Percentiles rank a stretch among this genome's conserved stretches.
phyloP scores from a whole-genome alignment of 2,113 vertebrate species.

The Xenopus tropicalis region DNA sequence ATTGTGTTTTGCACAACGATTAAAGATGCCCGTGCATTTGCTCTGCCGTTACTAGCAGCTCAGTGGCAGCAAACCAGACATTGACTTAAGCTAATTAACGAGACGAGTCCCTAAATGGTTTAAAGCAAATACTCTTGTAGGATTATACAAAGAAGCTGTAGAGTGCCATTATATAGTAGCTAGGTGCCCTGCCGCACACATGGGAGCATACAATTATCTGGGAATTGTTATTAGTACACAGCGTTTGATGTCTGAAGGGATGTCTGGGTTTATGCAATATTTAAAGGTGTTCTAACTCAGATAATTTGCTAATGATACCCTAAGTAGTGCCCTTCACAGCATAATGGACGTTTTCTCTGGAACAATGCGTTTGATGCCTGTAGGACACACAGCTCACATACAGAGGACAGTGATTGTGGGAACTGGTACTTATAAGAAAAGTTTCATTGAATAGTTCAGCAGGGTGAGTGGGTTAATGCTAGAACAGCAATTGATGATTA shows the following conservation, averaged over 20 bases:
- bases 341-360: constrained; percentile 23
- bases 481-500: constrained; percentile 35
- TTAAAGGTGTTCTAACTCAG: constrained; percentile 14
- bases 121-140: too few relatives aligned
- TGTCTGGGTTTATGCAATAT: constrained; percentile 20
- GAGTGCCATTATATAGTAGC: too few relatives aligned
- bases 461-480: constrained; percentile 35
- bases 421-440: constrained; percentile 28
- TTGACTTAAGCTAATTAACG: too few relatives aligned
- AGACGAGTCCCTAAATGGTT: too few relatives aligned
- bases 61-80: too few relatives aligned
- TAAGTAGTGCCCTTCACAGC: constrained; percentile 3
- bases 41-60: too few relatives aligned
- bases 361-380: constrained; percentile 4
- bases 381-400: constrained; percentile 16
- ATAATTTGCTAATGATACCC: not conserved
- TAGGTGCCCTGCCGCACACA: too few relatives aligned
- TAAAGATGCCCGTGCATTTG: too few relatives aligned
- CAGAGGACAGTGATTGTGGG: constrained; percentile 36
- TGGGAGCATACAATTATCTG: too few relatives aligned
- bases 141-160: too few relatives aligned
- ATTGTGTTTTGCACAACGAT: too few relatives aligned
- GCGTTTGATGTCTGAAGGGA: constrained; percentile 7
- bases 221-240: too few relatives aligned
- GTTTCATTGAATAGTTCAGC: constrained; percentile 33